These are phyloP conservation scores for Rhopalosiphum maidis DNA, from an alignment of 1,140 invertebrate genomes.

Conservation along the genomic window DNA sequence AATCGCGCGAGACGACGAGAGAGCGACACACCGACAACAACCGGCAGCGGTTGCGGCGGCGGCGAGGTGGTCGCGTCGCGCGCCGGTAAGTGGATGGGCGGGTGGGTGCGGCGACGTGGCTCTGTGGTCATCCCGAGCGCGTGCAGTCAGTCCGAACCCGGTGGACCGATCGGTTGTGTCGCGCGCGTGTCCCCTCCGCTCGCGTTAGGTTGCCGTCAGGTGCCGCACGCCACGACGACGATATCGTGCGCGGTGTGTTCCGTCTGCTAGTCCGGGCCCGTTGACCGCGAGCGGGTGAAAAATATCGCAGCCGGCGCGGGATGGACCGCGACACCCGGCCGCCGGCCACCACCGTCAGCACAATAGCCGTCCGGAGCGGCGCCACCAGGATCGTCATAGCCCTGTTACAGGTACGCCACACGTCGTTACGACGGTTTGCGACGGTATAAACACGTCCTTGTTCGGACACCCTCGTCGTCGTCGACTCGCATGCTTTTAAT, in stretches of 20 bases:
- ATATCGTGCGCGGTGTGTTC: not conserved
- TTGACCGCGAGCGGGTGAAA: not conserved
- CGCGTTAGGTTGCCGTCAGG: not conserved
- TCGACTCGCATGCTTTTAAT: not conserved
- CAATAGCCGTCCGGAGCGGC: conserved; percentile 88
- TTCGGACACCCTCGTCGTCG: not conserved
- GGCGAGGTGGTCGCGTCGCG: not conserved
- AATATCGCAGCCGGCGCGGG: conserved; percentile 31
- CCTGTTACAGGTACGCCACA: conserved; percentile 77
- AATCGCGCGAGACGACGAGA: not conserved
- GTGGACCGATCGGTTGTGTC: conserved; percentile 39
- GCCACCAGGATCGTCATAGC: conserved; percentile 86
- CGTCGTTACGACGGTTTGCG: not conserved
- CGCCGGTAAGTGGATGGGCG: not conserved
- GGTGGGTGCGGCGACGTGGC: not conserved
- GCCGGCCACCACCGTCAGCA: conserved; percentile 80
- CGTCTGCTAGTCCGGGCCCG: not conserved
- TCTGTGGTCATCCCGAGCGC: conserved; percentile 51
- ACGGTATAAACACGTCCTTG: not conserved
- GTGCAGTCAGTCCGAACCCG: conserved; percentile 49
- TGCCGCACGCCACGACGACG: not conserved
- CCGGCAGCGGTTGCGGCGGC: not conserved
- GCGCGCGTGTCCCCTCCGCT: not conserved
- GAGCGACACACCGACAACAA: not conserved
- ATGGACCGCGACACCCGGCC: conserved; percentile 45